phyloP scores from a whole-genome alignment of 2,888 invertebrate genomes.

The Eupithecia insigniata region DNA sequence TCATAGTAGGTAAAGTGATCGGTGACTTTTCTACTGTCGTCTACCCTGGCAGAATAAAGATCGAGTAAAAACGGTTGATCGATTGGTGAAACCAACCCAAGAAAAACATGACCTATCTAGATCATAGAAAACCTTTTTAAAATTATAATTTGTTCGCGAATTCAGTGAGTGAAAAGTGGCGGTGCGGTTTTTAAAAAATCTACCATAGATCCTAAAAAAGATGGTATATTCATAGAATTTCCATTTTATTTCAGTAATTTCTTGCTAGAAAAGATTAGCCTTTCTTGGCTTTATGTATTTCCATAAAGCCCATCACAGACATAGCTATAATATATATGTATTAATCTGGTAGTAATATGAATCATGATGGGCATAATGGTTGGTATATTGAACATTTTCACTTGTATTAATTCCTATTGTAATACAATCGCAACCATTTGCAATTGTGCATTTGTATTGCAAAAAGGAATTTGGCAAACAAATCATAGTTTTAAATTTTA shows the following conservation, averaged over 20 bases:
- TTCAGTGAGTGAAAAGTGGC: neutral
- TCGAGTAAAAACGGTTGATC: neutral
- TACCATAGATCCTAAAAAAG: neutral
- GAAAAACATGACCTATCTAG: neutral
- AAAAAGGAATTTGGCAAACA: neutral
- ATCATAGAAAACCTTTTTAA: neutral
- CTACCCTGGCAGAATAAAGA: neutral
- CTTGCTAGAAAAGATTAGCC: neutral
- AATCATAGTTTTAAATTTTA: neutral
- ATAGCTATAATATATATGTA: too few relatives aligned
- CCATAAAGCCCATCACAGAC: too few relatives aligned
- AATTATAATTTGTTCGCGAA: neutral
- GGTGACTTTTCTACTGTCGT: neutral
- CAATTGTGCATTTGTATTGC: too few relatives aligned
- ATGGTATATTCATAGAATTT: neutral
- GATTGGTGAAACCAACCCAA: neutral
- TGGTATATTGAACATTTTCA: neutral
- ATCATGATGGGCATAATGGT: too few relatives aligned
- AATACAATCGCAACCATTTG: neutral
- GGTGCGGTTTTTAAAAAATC: too few relatives aligned
- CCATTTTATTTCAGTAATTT: too few relatives aligned
- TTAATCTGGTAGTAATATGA: too few relatives aligned
- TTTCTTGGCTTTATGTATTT: too few relatives aligned
- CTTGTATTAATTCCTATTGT: neutral
- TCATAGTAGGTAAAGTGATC: too few relatives aligned